Conservation (phyloP, 92 coral and sea anemone genomes). For the Parazoanthus atlanticus region DNA sequence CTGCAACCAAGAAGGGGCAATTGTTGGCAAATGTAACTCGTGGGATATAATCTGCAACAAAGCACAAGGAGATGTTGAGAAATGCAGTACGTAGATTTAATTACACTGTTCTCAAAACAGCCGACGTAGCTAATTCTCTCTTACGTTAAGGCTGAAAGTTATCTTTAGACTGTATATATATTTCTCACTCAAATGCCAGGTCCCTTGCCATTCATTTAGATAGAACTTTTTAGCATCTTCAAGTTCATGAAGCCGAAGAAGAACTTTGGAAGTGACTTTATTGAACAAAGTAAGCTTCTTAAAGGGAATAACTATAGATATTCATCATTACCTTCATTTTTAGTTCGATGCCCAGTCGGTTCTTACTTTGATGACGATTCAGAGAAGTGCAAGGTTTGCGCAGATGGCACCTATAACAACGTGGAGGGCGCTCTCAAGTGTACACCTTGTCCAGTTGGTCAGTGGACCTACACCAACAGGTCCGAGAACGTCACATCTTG, state of each 20-base stretch:
- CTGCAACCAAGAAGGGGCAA: constrained; percentile 82
- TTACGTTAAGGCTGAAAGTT: too few species aligned
- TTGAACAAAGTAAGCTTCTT: too few species aligned
- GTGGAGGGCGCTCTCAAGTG: constrained; percentile 71
- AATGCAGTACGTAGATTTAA: constrained; percentile 69
- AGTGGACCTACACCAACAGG: constrained; percentile 77
- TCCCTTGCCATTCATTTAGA: too few species aligned
- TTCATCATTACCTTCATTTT: neutral
- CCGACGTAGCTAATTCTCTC: too few species aligned
- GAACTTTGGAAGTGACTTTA: too few species aligned
- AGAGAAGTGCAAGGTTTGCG: constrained; percentile 73
- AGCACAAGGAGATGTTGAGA: constrained; percentile 58
- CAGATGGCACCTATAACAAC: constrained; percentile 70
- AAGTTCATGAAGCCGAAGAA: too few species aligned
- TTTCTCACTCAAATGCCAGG: constrained; percentile 18
- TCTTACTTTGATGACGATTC: constrained; percentile 61
- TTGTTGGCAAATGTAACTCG: constrained; percentile 70
- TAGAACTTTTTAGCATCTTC: too few species aligned
- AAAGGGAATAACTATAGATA: too few species aligned
- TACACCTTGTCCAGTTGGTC: constrained; percentile 73
- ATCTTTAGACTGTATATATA: too few species aligned
- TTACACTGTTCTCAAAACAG: neutral
- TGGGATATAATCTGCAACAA: constrained; percentile 47
- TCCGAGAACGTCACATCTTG: constrained; percentile 79
- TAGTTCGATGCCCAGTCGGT: constrained; percentile 87